phyloP scores from a whole-genome alignment of 2,888 invertebrate species.

The Noctua comes region DNA sequence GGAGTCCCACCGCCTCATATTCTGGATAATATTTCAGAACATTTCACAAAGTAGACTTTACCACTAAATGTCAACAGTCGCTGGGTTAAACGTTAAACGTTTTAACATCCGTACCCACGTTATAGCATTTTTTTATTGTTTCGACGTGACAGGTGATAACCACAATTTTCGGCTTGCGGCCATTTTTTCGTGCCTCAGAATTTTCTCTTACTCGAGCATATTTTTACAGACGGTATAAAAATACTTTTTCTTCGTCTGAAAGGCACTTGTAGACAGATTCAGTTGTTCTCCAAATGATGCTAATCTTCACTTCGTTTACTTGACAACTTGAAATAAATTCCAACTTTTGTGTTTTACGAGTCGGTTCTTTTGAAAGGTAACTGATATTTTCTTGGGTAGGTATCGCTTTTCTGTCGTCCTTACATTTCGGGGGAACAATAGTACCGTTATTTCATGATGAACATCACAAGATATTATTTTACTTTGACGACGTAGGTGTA shows the following conservation, averaged over 20 bases:
- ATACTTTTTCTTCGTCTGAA: conserved; percentile 20
- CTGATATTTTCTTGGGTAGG: conserved; percentile 31
- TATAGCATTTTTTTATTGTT: conserved; percentile 62
- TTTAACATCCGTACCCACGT: conserved; percentile 55
- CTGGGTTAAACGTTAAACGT: conserved; percentile 40
- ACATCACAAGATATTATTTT: conserved; percentile 40
- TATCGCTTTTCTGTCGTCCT: conserved; percentile 6
- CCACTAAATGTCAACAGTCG: conserved; percentile 46
- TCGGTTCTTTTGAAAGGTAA: conserved; percentile 19
- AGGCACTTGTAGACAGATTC: conserved; percentile 27
- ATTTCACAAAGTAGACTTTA: conserved; percentile 34
- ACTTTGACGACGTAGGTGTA: conserved; percentile 51
- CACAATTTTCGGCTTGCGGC: conserved; percentile 30
- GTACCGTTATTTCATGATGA: conserved; percentile 37
- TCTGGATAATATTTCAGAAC: conserved; percentile 53
- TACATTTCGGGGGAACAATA: conserved; percentile 25
- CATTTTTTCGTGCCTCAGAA: conserved; percentile 34
- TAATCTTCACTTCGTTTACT: conserved; percentile 38
- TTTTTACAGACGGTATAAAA: conserved; percentile 42
- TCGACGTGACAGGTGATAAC: conserved; percentile 52
- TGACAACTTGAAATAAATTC: conserved; percentile 37
- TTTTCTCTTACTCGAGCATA: conserved; percentile 34
- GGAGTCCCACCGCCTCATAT: conserved; percentile 31
- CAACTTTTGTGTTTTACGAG: conserved; percentile 15
- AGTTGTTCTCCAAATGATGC: conserved; percentile 35